Conservation (phyloP, 2,797 vertebrate species). For the Scarus forsteni region DNA sequence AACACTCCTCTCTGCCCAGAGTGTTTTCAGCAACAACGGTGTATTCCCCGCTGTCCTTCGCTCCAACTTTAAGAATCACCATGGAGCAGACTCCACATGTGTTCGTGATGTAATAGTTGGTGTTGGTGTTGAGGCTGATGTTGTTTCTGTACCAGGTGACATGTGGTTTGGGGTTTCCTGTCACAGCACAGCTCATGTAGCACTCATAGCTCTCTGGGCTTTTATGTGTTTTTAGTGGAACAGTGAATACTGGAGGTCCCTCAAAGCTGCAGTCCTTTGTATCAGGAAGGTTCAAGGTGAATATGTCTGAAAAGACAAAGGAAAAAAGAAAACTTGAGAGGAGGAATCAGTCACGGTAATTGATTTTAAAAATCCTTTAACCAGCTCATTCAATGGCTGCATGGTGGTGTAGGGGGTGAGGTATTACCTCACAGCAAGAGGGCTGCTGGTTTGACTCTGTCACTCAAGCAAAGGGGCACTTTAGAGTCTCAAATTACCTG, state of each 20-base stretch:
- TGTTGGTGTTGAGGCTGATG: slow-evolving; percentile 85
- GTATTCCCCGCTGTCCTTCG: slow-evolving; percentile 87
- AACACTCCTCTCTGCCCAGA: slow-evolving; percentile 83
- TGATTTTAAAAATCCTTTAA: no score
- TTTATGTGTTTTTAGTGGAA: slow-evolving; percentile 84
- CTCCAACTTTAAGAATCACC: slow-evolving; percentile 83
- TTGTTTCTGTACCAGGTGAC: slow-evolving; percentile 90
- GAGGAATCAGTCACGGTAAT: no score
- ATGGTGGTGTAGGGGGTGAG: no score
- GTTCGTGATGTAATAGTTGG: slow-evolving; percentile 86
- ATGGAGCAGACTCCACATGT: slow-evolving; percentile 91
- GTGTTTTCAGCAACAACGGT: slow-evolving; percentile 85
- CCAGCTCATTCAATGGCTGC: no score
- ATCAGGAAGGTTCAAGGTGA: slow-evolving; percentile 57
- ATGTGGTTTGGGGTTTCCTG: slow-evolving; percentile 84
- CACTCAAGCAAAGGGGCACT: no score
- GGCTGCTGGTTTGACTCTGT: no score
- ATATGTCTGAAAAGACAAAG: slow-evolving; percentile 56
- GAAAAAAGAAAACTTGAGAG: neutral
- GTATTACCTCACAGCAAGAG: no score
- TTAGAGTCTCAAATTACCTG: no score
- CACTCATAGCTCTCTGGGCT: slow-evolving; percentile 88
- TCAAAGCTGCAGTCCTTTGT: slow-evolving; percentile 77
- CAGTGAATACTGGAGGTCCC: slow-evolving; percentile 84
- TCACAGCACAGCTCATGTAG: slow-evolving; percentile 91